Evolutionary conservation across 2,888 invertebrate species (phyloP).

Genomic region (Prosapia bicincta): DNA sequence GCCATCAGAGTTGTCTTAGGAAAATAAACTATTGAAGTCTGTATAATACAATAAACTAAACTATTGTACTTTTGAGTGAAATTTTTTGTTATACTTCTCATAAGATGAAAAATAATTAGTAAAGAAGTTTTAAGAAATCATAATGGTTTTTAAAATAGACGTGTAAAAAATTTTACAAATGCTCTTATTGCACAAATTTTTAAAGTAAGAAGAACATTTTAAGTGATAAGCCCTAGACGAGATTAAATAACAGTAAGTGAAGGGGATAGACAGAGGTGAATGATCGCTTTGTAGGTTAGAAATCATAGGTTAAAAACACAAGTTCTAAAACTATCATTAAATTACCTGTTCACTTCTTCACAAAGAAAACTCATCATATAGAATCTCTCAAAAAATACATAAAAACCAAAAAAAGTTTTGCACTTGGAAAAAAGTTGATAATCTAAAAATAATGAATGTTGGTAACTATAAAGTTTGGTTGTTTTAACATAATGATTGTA

Average conservation of each 20-base stretch:
- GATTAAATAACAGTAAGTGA: background rate
- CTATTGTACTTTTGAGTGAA: no score
- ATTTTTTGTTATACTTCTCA: no score
- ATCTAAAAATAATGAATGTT: slow-evolving; percentile 20
- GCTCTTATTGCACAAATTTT: no score
- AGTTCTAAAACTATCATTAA: background rate
- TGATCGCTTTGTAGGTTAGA: background rate
- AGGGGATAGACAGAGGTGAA: background rate
- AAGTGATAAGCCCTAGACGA: no score
- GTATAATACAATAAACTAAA: no score
- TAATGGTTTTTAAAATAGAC: no score
- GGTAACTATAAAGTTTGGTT: slow-evolving; percentile 16
- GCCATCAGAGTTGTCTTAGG: no score
- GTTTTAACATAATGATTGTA: slow-evolving; percentile 12
- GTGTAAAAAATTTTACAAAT: no score
- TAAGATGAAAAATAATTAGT: no score
- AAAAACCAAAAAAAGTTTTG: slow-evolving; percentile 21
- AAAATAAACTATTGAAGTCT: no score
- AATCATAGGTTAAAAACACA: background rate
- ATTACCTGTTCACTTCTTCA: slow-evolving; percentile 3
- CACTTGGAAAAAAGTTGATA: slow-evolving; percentile 15
- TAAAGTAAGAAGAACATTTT: no score
- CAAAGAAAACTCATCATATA: slow-evolving; percentile 19
- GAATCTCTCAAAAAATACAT: slow-evolving; percentile 11
- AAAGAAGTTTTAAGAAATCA: no score